Base-by-base conservation (phyloP, 2,113 vertebrate genomes). In the Seriola dumerili region DNA sequence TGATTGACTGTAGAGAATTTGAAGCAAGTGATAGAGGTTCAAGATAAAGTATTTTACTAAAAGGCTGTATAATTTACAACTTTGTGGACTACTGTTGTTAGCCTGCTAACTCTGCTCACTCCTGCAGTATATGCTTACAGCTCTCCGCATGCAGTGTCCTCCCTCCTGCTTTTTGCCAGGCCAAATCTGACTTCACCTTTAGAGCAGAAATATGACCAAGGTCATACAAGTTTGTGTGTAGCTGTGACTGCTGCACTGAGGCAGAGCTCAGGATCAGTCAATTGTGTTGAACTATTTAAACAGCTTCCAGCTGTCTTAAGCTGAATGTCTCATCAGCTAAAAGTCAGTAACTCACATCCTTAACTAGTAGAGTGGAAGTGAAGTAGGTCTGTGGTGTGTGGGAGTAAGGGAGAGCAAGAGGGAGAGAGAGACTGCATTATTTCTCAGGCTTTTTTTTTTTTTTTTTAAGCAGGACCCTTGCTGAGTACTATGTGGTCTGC, bases 401-500 rank as follows among this genome's bases (percentile, higher is more conserved):
- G 6, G 38, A 10, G 46, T 44, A 44, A 38, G 21, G 50, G 40
- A 34, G 38, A 25, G 36, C 10, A 13, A 42, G 66, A 72, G 29
- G 48, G 4, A 63, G 19, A 65, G 52, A 25, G 54, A 52, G 8
- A 64, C 48, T 55, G 63, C 46, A 50, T 71, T 38, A 48, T 78
- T 59, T 78, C 40, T 36, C 46, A n/a, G 46, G 54, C 21, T 36
- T 61, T 62, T 46, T 32, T 8, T 48, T 34, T 61, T 61, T 68
- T 32, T 34, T 38, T 23, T 3, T n/a, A n/a, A 54, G 40, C 44
- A 44, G 10, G 36, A 76, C 13, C 65, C 36, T 55, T 40, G 40
- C 61, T 54, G 21, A n/a, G 48, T 48, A 58, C 48, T 75, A 62
- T 75, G 70, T 58, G 57, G 66, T 76, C 66, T 50, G 71, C 17